Evolutionary conservation across 2,797 vertebrate species (phyloP).

Genomic region (Darevskia nairensis): DNA sequence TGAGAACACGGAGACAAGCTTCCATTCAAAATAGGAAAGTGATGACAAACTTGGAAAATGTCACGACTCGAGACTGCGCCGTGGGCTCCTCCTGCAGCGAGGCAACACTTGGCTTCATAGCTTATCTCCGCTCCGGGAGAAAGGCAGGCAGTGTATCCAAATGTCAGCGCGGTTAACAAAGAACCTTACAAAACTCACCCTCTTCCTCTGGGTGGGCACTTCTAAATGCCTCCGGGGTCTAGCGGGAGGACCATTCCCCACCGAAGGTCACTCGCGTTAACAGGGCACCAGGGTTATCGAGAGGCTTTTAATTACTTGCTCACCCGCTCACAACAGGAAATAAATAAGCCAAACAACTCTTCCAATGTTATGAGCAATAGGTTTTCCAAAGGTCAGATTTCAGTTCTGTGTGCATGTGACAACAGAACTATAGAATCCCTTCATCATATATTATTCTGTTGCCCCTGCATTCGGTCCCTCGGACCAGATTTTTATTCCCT

Average conservation of each 20-base stretch:
- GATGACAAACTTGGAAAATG: slow-evolving; percentile 73
- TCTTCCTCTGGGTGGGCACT: slow-evolving; percentile 46
- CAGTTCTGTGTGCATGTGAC: no score
- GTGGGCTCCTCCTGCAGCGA: slow-evolving; percentile 6
- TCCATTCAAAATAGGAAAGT: slow-evolving; percentile 61
- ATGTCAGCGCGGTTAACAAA: slow-evolving; percentile 66
- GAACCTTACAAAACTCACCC: slow-evolving; percentile 17
- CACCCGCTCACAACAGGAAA: not conserved
- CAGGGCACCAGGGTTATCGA: slow-evolving; percentile 3
- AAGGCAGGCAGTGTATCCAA: slow-evolving; percentile 46
- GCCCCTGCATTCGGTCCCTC: no score
- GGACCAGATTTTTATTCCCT: no score
- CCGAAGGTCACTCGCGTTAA: slow-evolving; percentile 60
- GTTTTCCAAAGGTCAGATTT: no score
- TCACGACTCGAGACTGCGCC: slow-evolving; percentile 33
- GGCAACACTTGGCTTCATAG: slow-evolving; percentile 58
- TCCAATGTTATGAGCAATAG: no score
- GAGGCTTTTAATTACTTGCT: slow-evolving; percentile 36
- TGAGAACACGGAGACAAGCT: slow-evolving; percentile 44
- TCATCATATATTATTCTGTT: no score
- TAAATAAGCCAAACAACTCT: not conserved
- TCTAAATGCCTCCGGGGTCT: slow-evolving; percentile 11
- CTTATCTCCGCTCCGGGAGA: slow-evolving; percentile 60
- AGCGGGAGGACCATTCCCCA: not conserved
- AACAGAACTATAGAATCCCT: no score